Evolutionary conservation across 2,888 invertebrate species (phyloP), one percentile per base, ranked within the genome.

Genomic region (Adelognathus sp.): DNA sequence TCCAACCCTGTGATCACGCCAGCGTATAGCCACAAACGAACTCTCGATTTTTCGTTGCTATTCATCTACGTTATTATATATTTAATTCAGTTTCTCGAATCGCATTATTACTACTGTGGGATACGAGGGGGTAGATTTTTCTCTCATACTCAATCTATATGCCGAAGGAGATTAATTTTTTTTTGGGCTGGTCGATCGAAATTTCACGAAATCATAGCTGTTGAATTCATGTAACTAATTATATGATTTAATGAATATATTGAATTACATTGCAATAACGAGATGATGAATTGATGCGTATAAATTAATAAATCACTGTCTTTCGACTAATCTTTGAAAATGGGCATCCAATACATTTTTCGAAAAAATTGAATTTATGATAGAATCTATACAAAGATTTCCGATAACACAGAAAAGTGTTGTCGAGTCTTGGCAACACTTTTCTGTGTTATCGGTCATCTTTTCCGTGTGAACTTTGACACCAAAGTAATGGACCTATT

Each of bases 41-140:
- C 52, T 66, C 54, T 50, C 69, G 29, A 39, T 44, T 14, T 71
- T 74, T 76, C 71, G 67, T 66, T 74, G 74, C 64, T 77, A 67
- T 70, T 75, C 72, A 76, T 70, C 71, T 75, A 39, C 75, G 75
- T 67, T 79, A 79, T 79, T n/a, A n/a, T 79, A 79, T 75, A 79
- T 79, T 79, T 79, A 71, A 75, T 79, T 79, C 50, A 66, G 71
- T n/a, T 75, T 75, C 74, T 70, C 39, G 66, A 66, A 70, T 66
- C 78, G 54, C 66, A 61, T 79, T 60, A 75, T 79, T 79, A 78
- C 56, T 7, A 1, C 46, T 33, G 27, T 24, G 24, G 11, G 14
- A 63, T 16, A 46, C 24, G 46, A 46, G 11, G 1, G 9, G 3
- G 21, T 46, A 21, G 18, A 16, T 46, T 46, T 7, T 46, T 7